Evolutionary conservation across 2,797 vertebrate species (phyloP).

Genomic region (Oryzias dopingdopingensis): DNA sequence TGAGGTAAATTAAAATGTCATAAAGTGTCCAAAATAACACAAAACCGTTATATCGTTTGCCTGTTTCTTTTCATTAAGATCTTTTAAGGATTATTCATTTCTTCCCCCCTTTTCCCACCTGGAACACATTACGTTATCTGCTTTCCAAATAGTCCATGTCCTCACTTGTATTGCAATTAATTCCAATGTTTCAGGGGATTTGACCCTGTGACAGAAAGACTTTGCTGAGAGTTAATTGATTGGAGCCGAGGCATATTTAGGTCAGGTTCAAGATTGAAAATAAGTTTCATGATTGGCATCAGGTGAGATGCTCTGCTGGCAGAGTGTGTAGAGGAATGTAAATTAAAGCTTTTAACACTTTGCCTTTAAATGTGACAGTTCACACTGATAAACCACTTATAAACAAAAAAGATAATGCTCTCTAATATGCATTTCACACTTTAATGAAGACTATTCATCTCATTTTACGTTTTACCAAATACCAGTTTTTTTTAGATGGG

Average conservation of each 20-base stretch:
- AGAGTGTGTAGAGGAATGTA: slow-evolving; percentile 6
- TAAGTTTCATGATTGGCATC: slow-evolving; percentile 36
- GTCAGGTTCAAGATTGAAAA: slow-evolving; percentile 46
- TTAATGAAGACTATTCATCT: too few relatives aligned
- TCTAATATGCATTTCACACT: too few relatives aligned
- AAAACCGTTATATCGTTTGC: too few relatives aligned
- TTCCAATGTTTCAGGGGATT: slow-evolving; percentile 54
- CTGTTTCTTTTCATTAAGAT: too few relatives aligned
- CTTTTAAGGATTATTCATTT: background rate
- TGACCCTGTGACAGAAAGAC: slow-evolving; percentile 51
- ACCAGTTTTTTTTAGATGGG: too few relatives aligned
- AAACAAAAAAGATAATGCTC: too few relatives aligned
- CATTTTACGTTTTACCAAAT: too few relatives aligned
- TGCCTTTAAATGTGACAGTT: background rate
- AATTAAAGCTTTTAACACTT: background rate
- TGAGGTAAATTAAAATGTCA: too few relatives aligned
- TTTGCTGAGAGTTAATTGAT: slow-evolving; percentile 56
- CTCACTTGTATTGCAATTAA: slow-evolving; percentile 52
- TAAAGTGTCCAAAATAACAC: too few relatives aligned
- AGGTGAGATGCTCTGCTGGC: slow-evolving; percentile 6
- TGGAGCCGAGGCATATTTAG: slow-evolving; percentile 44
- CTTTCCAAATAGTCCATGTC: slow-evolving; percentile 20
- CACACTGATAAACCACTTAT: too few relatives aligned
- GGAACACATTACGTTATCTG: slow-evolving; percentile 10
- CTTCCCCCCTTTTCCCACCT: slow-evolving; percentile 5